Percentiles rank a stretch among this genome's conserved stretches.
These are phyloP conservation scores for Oligia latruncula DNA, from an alignment of 2,888 invertebrate species.

Conservation along the genomic window DNA sequence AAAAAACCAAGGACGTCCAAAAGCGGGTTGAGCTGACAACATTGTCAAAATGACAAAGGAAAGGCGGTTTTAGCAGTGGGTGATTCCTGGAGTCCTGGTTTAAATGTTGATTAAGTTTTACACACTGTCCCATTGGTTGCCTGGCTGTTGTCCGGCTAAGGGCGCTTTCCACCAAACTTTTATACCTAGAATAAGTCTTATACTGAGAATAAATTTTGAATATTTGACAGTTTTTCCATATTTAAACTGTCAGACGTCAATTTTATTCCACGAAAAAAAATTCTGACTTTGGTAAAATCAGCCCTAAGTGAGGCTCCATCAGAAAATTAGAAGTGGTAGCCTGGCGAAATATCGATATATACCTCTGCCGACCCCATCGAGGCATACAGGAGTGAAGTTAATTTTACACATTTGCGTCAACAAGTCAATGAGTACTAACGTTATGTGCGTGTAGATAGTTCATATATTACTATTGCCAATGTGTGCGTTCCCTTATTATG, in stretches of 20 bases:
- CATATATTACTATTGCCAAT: neutral
- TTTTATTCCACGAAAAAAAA: too few relatives aligned
- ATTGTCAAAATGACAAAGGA: too few relatives aligned
- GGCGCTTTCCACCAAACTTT: too few relatives aligned
- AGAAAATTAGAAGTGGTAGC: neutral
- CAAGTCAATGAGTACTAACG: neutral
- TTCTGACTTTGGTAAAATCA: too few relatives aligned
- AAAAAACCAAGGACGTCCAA: neutral
- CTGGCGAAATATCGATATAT: neutral
- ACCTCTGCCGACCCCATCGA: neutral
- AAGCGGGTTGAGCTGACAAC: neutral
- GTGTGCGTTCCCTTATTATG: constrained; percentile 27
- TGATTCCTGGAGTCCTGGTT: neutral
- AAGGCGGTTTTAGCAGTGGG: too few relatives aligned
- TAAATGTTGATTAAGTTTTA: neutral
- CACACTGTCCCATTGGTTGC: neutral
- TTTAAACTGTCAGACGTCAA: too few relatives aligned
- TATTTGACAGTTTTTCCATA: too few relatives aligned
- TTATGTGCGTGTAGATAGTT: neutral
- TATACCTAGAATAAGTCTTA: too few relatives aligned
- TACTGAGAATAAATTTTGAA: too few relatives aligned
- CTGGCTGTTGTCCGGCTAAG: neutral
- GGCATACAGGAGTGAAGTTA: neutral
- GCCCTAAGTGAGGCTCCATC: neutral
- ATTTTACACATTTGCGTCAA: neutral